Evolutionary conservation across 2,888 invertebrate genomes (phyloP).

Genomic region (Salticus scenicus): DNA sequence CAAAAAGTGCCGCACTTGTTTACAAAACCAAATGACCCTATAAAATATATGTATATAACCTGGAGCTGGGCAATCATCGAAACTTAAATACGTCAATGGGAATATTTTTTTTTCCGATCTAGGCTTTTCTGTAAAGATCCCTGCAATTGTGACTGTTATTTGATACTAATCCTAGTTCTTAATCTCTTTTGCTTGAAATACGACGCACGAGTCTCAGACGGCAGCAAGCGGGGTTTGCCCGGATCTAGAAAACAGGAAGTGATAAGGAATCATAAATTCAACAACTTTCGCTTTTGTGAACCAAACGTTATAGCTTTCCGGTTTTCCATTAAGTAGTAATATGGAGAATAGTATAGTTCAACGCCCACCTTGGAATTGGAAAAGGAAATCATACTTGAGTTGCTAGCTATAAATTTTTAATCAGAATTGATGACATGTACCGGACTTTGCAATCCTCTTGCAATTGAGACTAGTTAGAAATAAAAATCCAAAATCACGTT

Average conservation of each 20-base stretch:
- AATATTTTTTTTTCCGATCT: background rate
- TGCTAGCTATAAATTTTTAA: no score
- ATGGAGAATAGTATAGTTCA: no score
- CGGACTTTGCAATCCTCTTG: no score
- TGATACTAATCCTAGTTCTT: background rate
- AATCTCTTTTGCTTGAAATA: background rate
- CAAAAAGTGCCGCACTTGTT: background rate
- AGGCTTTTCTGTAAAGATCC: background rate
- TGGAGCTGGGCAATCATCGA: background rate
- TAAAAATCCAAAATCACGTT: no score
- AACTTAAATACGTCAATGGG: background rate
- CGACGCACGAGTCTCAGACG: background rate
- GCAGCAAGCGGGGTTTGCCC: background rate
- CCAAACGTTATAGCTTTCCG: background rate
- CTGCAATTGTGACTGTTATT: background rate
- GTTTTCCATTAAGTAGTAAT: background rate
- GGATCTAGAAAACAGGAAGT: slow-evolving; percentile 48
- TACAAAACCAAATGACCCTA: background rate
- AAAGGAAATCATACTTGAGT: no score
- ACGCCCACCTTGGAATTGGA: no score
- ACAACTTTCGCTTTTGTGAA: slow-evolving; percentile 59
- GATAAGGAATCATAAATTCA: slow-evolving; percentile 57
- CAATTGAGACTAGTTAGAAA: no score
- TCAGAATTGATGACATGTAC: no score
- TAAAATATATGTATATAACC: background rate